phyloP scores from a whole-genome alignment of 2,888 invertebrate genomes.

The Dolichopus griseipennis region DNA sequence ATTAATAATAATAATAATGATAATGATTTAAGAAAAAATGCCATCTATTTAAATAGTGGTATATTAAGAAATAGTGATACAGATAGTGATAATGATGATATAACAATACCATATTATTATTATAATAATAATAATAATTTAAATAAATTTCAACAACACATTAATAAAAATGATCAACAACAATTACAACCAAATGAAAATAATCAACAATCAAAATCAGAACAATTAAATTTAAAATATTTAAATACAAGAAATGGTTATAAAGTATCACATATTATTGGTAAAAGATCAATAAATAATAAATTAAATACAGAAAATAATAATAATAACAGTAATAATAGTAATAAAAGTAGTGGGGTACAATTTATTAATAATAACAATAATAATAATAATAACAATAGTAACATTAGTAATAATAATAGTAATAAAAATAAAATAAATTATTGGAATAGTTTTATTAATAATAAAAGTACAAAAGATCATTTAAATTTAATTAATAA shows the following conservation, averaged over 20 bases:
- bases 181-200: neutral
- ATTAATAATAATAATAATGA: neutral
- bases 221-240: too few relatives aligned
- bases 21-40: neutral
- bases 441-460: slow-evolving; percentile 18
- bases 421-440: slow-evolving; percentile 7
- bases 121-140: neutral
- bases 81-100: slow-evolving; percentile 7
- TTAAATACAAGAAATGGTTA: neutral
- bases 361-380: neutral
- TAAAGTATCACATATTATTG: neutral
- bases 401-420: slow-evolving; percentile 12
- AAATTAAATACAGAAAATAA: neutral
- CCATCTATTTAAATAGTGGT: neutral
- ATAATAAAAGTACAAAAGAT: slow-evolving; percentile 21
- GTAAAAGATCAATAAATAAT: slow-evolving; percentile 4
- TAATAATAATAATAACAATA: slow-evolving; percentile 9
- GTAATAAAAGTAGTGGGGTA: neutral
- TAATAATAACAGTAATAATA: neutral
- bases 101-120: neutral
- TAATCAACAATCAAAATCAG: too few relatives aligned
- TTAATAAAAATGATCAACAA: neutral
- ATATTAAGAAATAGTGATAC: slow-evolving; percentile 7
- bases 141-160: neutral
- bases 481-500: slow-evolving; percentile 20